Base-by-base conservation (phyloP, 2,113 vertebrate species). In the Poicephalus meyeri region DNA sequence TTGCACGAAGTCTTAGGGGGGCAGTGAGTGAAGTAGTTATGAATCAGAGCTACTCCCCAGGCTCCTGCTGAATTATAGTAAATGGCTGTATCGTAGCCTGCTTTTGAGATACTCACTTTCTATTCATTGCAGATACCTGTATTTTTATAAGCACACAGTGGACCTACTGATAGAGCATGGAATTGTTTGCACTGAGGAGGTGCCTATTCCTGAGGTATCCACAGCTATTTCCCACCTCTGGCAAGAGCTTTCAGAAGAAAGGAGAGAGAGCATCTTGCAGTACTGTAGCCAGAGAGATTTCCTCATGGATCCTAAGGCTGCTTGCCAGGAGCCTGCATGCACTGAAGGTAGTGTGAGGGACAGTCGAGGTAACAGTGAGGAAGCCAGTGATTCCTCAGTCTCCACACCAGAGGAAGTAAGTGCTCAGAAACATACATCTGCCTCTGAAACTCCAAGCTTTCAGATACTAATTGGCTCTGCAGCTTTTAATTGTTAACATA, bases 111-210 rank as follows among this genome's bases (percentile, higher is more conserved):
- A 29, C 90, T 68, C 85, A 87, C 80, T 94, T 89, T 93, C 79
- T 82, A 91, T 79, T 97, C 86, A 35, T 97, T 98, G 19, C 97
- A 99, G 98, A 94, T 99, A 99, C 88, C 96, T 99, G 85, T 96
- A 78, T 96, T 99, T 99, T 92, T 99, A 99, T 97, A 98, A 98
- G 92, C 98, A 98, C 95, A 98, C 95, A 4, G 95, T 98, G 97
- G 98, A 98, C 85, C 96, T 98, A 63, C 95, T 99, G 94, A 87
- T 97, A 23, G 86, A 80, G 91, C 97, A 96, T 20, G 86, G 96
- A n/a, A 69, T 98, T 53, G 79, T 99, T 84, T 91, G 97, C 78
- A 72, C 88, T 6, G 96, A 97, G 89, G 97, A 98, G 63, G 93
- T 91, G 47, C 88, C 87, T 5, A 96, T 98, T 39, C 96, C 98